phyloP scores from a whole-genome alignment of 2,797 vertebrate genomes.

The Alcedo quadribrachys region DNA sequence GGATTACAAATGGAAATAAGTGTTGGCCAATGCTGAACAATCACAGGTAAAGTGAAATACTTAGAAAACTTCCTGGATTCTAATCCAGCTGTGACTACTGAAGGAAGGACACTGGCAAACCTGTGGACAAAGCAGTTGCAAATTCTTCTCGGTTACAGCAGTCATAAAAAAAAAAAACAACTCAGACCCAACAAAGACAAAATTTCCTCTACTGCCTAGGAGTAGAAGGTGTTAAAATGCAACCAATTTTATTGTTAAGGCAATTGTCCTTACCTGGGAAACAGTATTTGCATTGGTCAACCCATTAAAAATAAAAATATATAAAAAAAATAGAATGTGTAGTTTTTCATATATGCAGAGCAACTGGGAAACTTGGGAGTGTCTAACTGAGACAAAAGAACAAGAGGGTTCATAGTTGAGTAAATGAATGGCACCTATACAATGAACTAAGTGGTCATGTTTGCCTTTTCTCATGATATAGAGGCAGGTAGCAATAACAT shows the following conservation, averaged over 20 bases:
- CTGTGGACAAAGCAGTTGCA: background rate
- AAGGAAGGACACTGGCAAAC: background rate
- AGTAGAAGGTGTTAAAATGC: background rate
- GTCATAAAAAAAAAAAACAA: accelerated
- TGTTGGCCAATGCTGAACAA: background rate
- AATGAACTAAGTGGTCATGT: background rate
- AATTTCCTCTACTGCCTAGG: background rate
- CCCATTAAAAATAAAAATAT: too few relatives aligned
- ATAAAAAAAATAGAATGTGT: background rate
- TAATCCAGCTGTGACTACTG: background rate
- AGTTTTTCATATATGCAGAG: background rate
- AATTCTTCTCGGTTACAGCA: background rate
- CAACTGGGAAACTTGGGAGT: background rate
- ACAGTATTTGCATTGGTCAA: background rate
- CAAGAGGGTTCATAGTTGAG: background rate
- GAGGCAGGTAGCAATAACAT: background rate
- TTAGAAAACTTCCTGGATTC: background rate
- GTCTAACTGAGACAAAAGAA: background rate
- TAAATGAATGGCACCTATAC: background rate
- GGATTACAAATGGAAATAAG: accelerated
- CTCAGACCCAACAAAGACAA: background rate
- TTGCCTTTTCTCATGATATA: background rate
- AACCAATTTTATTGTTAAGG: background rate
- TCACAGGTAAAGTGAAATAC: background rate
- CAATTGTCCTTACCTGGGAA: background rate